A percentile compares a stretch with the other conserved stretches of the same genome.
Conservation (phyloP, 2,888 invertebrate species). For the Diploptera punctata region DNA sequence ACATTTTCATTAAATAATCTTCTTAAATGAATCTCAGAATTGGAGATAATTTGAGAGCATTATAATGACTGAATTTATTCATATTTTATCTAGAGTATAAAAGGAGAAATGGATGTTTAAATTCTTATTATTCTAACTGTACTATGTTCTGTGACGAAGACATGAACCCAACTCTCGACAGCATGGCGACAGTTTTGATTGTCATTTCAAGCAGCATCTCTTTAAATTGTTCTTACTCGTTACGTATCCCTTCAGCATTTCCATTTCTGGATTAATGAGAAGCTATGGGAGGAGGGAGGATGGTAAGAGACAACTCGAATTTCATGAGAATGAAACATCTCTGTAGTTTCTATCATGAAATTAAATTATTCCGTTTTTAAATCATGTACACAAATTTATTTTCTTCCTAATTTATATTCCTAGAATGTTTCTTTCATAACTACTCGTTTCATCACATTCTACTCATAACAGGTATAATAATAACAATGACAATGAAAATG, state of each 20-base stretch:
- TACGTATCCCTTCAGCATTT: background rate
- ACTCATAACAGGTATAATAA: too few species aligned
- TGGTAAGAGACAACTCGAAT: background rate
- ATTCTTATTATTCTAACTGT: background rate
- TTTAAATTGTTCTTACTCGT: background rate
- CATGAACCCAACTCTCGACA: background rate
- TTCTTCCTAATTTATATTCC: too few species aligned
- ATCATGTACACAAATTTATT: too few species aligned
- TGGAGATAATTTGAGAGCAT: too few species aligned
- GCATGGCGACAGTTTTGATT: background rate
- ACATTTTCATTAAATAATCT: too few species aligned
- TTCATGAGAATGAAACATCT: background rate
- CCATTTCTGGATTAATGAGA: background rate
- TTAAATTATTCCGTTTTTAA: too few species aligned
- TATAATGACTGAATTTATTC: too few species aligned
- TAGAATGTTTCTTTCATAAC: too few species aligned
- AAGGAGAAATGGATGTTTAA: background rate
- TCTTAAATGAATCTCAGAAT: too few species aligned
- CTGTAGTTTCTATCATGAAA: background rate
- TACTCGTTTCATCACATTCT: too few species aligned
- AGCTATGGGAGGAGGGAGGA: background rate
- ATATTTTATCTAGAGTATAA: too few species aligned
- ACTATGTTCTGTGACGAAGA: background rate
- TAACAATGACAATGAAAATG: too few species aligned
- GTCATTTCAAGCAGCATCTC: background rate